Base-by-base conservation (phyloP, 2,113 vertebrate species). In the Tinamus guttatus region DNA sequence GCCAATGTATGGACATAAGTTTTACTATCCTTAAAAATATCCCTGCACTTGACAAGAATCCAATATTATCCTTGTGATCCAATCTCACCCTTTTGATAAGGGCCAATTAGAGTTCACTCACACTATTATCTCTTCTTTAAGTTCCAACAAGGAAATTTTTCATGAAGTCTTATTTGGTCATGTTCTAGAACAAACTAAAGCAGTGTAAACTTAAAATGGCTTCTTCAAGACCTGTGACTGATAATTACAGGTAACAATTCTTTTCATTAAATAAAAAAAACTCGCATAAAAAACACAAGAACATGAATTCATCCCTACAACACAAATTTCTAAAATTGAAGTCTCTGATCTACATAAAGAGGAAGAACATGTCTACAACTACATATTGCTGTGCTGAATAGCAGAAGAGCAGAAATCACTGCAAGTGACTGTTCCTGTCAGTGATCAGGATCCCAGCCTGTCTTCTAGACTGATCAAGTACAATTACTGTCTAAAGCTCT, bases 151-250 rank as follows among this genome's bases (percentile, higher is more conserved):
- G 4, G 7, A 17, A 68, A 81, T 54, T 36, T 27, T 65, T 51
- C 49, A 20, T 36, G 30, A 47, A 11, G 17, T 45, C 24, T 76
- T 51, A 10, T 69, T 80, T 85, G 43, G 30, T 15, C 59, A 38
- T 5, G 19, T 38, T 36, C 22, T 5, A 28, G 9, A 89, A 79
- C 19, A 73, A 36, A 91, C 1, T 63, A 25, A 60, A 81, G 28
- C 11, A 34, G 28, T 38, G 5, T 3, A 17, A 25, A 52, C 20
- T 87, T 78, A 0, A 0, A 77, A 70, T 16, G 30, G 15, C 52
- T 70, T 32, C 58, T 45, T 65, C 38, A 76, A 56, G 51, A 30
- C 51, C 52, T 51, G 73, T 13, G 13, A 77, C 20, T 69, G 30
- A 64, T 3, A 82, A 19, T 13, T 49, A 45, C 5, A 3, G 18